phyloP scores from a whole-genome alignment of 2,113 vertebrate genomes.

The Rhea pennata region DNA sequence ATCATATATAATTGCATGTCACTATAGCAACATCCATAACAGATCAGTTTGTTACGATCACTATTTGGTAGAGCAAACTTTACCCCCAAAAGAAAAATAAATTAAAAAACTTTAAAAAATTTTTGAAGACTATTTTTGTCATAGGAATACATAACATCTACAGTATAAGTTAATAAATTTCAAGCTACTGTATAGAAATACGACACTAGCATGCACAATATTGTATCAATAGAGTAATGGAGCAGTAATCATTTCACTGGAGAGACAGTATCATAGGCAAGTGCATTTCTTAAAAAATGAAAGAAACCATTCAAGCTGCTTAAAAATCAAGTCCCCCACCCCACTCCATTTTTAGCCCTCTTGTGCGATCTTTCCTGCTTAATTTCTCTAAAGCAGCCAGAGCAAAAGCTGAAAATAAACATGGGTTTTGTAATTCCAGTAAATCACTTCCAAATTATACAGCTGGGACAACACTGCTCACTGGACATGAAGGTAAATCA shows the following conservation, averaged over 20 bases:
- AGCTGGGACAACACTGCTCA: constrained; percentile 69
- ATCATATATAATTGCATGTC: constrained; percentile 93
- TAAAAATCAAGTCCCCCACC: constrained; percentile 82
- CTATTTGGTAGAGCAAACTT: constrained; percentile 94
- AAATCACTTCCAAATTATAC: constrained; percentile 76
- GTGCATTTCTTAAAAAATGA: constrained; percentile 90
- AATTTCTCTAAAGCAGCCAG: constrained; percentile 80
- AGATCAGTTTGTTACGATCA: constrained; percentile 96
- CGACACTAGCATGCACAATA: constrained; percentile 99
- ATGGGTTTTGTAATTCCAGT: constrained; percentile 86
- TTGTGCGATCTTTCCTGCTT: constrained; percentile 71
- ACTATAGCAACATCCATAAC: constrained; percentile 93
- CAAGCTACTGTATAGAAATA: constrained; percentile 99
- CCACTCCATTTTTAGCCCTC: constrained; percentile 78
- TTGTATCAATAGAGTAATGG: constrained; percentile 95
- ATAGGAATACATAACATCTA: constrained; percentile 99
- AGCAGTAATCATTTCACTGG: constrained; percentile 95
- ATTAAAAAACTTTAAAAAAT: constrained; percentile 90
- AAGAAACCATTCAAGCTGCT: constrained; percentile 89
- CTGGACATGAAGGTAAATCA: constrained; percentile 32
- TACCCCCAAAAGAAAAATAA: constrained; percentile 88
- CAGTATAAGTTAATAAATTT: constrained; percentile 97
- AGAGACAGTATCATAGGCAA: constrained; percentile 95
- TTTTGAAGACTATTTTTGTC: constrained; percentile 92
- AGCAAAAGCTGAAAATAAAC: constrained; percentile 78